phyloP scores from a whole-genome alignment of 1,140 invertebrate species.

The Latrodectus geometricus region DNA sequence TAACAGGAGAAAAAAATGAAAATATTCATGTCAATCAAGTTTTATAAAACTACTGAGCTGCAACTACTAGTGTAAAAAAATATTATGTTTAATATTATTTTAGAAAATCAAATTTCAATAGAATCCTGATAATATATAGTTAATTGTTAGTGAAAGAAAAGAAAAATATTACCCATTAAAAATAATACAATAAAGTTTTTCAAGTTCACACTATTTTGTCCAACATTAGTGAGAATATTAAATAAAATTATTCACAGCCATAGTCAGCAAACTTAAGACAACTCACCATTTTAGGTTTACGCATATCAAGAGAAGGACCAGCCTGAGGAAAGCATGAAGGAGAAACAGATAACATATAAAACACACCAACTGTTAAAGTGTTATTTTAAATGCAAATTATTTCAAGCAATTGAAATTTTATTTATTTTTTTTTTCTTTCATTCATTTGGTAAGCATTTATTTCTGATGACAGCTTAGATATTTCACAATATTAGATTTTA shows the following conservation, averaged over 20 bases:
- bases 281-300: constrained; percentile 50
- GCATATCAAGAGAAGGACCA: constrained; percentile 27
- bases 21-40: no score
- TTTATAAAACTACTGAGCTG: no score
- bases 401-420: neutral
- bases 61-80: no score
- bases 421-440: neutral
- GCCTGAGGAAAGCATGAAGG: constrained; percentile 6
- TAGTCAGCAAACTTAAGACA: neutral
- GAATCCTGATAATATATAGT: no score
- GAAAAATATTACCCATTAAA: neutral
- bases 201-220: neutral
- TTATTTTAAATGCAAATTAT: constrained; percentile 1
- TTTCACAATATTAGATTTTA: no score
- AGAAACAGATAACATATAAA: neutral
- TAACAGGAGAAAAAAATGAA: no score
- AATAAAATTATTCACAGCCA: neutral
- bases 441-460: no score
- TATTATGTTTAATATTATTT: no score
- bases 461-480: no score
- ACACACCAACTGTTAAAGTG: neutral
- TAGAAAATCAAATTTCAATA: no score
- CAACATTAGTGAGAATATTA: neutral
- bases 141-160: no score
- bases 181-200: neutral